These are phyloP conservation scores for Characodon lateralis DNA, from an alignment of 2,797 vertebrate species.

Conservation along the genomic window DNA sequence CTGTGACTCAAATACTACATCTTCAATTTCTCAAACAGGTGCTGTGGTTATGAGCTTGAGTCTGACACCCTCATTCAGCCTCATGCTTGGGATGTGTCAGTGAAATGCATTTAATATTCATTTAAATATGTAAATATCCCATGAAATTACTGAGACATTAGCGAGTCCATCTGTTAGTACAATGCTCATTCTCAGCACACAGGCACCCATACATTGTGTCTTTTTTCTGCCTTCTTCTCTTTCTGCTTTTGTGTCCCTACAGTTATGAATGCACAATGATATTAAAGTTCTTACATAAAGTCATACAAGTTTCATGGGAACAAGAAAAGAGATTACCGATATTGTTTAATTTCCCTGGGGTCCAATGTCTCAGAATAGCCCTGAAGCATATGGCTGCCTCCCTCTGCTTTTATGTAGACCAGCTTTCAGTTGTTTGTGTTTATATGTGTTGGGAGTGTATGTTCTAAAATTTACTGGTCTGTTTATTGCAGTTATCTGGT, in stretches of 20 bases:
- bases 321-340: conserved; percentile 68
- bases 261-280: conserved; percentile 59
- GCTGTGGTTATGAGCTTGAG: conserved; percentile 41
- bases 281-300: conserved; percentile 67
- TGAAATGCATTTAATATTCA: conserved; percentile 54
- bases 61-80: conserved; percentile 31
- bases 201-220: conserved; percentile 38
- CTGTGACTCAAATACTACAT: not conserved
- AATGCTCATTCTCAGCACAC: conserved; percentile 52
- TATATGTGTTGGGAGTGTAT: conserved; percentile 20
- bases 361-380: conserved; percentile 55
- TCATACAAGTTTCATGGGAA: conserved; percentile 71
- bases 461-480: conserved; percentile 7
- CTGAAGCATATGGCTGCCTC: conserved; percentile 57
- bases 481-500: not conserved
- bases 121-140: conserved; percentile 55
- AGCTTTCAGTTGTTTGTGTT: conserved; percentile 29
- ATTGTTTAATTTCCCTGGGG: conserved; percentile 76
- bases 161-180: conserved; percentile 62
- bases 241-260: conserved; percentile 14
- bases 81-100: conserved; percentile 39
- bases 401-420: conserved; percentile 30
- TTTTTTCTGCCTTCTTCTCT: conserved; percentile 18
- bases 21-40: conserved; percentile 50
- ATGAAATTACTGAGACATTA: conserved; percentile 53